These are phyloP conservation scores for Chlorocebus sabaeus DNA, from an alignment of 2,113 vertebrate genomes.

Conservation along the genomic window DNA sequence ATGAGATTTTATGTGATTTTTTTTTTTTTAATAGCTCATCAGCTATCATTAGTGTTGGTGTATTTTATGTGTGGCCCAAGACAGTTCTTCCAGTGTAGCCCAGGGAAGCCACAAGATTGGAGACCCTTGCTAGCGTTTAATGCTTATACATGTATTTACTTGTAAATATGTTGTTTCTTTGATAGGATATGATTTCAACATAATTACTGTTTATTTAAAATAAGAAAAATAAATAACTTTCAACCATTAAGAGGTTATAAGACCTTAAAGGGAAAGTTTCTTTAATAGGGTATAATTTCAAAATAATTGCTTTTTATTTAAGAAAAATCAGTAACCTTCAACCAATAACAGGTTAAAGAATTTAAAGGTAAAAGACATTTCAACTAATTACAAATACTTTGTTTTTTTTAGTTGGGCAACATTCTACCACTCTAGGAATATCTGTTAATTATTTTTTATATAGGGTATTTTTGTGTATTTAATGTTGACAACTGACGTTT, in stretches of 20 bases:
- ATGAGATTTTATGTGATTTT: too few species aligned
- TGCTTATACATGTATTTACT: background rate
- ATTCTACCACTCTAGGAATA: background rate
- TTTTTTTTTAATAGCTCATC: too few species aligned
- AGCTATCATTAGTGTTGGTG: too few species aligned
- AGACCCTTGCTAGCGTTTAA: background rate
- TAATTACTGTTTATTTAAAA: background rate
- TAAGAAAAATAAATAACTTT: background rate
- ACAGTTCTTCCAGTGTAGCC: too few species aligned
- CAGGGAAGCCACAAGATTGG: too few species aligned
- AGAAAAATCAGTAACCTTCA: background rate
- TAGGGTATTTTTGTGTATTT: background rate
- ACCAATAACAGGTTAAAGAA: background rate
- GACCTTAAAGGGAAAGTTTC: conserved; percentile 15
- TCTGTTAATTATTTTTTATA: background rate
- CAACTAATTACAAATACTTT: background rate
- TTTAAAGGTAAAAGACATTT: conserved; percentile 28
- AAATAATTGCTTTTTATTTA: conserved; percentile 6
- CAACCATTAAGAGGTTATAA: background rate
- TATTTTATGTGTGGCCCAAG: too few species aligned
- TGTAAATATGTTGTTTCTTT: background rate
- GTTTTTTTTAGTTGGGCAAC: background rate
- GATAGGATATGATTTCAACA: background rate
- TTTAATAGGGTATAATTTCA: background rate
- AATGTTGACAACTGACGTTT: background rate